Percentiles rank a stretch among this genome's conserved stretches.
Evolutionary conservation across 2,797 vertebrate genomes (phyloP).

Genomic region (Hypotaenidia philippensis): DNA sequence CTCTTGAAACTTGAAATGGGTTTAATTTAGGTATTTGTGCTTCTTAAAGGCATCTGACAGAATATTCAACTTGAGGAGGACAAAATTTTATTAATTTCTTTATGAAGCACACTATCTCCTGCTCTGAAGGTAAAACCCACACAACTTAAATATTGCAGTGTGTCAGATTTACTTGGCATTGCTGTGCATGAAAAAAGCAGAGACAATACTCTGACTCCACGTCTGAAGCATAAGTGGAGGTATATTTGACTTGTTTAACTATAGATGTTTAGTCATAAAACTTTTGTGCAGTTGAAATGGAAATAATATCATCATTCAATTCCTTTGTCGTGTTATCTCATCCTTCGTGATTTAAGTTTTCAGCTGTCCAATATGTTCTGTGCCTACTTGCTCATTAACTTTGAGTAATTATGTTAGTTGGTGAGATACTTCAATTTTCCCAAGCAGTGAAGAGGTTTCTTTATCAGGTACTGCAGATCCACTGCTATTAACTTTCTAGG

Average conservation of each 20-base stretch:
- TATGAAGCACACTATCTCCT: not conserved
- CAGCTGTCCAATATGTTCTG: not conserved
- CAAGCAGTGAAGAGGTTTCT: not conserved
- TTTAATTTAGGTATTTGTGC: not conserved
- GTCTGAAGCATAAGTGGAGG: not conserved
- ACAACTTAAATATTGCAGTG: not conserved
- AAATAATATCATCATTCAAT: not conserved
- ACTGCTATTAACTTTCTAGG: not conserved
- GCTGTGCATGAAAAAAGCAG: not conserved
- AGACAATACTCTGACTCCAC: not conserved
- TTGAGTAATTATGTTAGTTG: not conserved
- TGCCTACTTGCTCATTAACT: not conserved
- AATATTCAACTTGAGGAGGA: not conserved
- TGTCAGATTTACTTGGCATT: not conserved
- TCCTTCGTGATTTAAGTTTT: not conserved
- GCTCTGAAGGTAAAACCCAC: conserved; percentile 7
- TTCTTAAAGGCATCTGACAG: not conserved
- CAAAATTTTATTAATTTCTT: not conserved
- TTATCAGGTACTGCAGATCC: not conserved
- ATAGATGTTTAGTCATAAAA: not conserved
- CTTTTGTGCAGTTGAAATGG: not conserved
- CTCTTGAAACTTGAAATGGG: not conserved
- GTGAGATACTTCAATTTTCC: not conserved
- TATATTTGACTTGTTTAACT: conserved; percentile 1
- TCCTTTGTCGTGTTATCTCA: not conserved